A percentile compares a stretch with the other conserved stretches of the same genome.
Evolutionary conservation across 2,888 invertebrate genomes (phyloP).

Genomic region (Galeopsomyia nigrocyanea): DNA sequence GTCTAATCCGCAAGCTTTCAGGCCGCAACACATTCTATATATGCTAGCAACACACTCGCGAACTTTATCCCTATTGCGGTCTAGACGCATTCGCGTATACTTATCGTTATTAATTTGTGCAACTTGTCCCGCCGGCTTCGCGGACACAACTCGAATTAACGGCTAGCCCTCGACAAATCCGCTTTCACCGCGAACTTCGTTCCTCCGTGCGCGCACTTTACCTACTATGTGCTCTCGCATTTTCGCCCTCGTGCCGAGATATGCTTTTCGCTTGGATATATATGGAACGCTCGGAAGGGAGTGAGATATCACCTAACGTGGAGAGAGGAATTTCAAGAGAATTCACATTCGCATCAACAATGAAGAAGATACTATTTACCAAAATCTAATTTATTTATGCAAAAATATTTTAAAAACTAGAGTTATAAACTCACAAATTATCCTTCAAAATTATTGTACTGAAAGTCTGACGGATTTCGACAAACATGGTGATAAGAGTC

Average conservation of each 20-base stretch:
- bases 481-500: neutral
- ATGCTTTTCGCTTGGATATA: neutral
- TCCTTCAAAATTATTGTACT: neutral
- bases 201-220: neutral
- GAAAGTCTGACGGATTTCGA: neutral
- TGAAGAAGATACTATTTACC: too few relatives aligned
- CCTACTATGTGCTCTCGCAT: too few relatives aligned
- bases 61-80: conserved; percentile 62
- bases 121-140: conserved; percentile 52
- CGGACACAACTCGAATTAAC: conserved; percentile 58
- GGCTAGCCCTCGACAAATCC: conserved; percentile 55
- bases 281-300: neutral
- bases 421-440: neutral
- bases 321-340: neutral
- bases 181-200: conserved; percentile 48
- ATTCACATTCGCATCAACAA: neutral
- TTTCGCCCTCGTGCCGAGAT: too few relatives aligned
- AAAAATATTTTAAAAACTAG: neutral
- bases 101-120: conserved; percentile 65
- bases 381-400: too few relatives aligned
- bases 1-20: neutral
- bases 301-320: neutral
- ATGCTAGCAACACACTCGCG: conserved; percentile 32
- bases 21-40: neutral
- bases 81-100: conserved; percentile 61